Evolutionary conservation across 2,113 vertebrate species (phyloP).

Genomic region (Corapipo altera): DNA sequence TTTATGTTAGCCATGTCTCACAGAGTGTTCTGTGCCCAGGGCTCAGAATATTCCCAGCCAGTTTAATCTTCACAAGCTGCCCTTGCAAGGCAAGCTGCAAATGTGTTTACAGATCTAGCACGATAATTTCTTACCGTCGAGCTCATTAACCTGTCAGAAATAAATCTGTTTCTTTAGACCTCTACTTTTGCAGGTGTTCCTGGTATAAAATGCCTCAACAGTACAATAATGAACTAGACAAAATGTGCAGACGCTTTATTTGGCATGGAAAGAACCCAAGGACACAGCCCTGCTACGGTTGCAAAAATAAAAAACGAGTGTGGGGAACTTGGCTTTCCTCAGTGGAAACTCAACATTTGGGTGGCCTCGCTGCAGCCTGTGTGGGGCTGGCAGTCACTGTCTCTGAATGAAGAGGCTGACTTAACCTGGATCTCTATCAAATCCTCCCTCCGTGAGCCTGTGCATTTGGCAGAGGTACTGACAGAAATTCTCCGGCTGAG

Average conservation of each 20-base stretch:
- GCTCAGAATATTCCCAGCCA: not conserved
- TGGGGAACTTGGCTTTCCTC: constrained; percentile 46
- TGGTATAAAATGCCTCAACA: not conserved
- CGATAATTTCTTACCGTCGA: not conserved
- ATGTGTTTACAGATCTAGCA: not conserved
- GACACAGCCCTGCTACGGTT: not conserved
- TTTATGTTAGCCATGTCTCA: not conserved
- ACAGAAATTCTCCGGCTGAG: constrained; percentile 30
- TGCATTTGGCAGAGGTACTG: constrained; percentile 38
- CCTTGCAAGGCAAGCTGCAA: not conserved
- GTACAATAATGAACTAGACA: not conserved
- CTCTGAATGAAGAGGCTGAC: constrained; percentile 33
- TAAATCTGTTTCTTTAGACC: not conserved
- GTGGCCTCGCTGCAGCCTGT: constrained; percentile 47
- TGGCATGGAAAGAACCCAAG: constrained; percentile 62
- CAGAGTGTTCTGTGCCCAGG: not conserved
- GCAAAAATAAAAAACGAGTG: constrained; percentile 23
- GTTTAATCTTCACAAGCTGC: not conserved
- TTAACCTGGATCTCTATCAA: constrained; percentile 43
- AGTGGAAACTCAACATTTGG: constrained; percentile 60
- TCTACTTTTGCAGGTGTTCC: constrained; percentile 54
- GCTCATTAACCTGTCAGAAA: constrained; percentile 22
- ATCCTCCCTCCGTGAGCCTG: not conserved
- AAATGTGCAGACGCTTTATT: constrained; percentile 59
- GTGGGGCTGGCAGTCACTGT: constrained; percentile 35